Conservation (phyloP, 2,888 invertebrate genomes). For the Quadroppia sp. region DNA sequence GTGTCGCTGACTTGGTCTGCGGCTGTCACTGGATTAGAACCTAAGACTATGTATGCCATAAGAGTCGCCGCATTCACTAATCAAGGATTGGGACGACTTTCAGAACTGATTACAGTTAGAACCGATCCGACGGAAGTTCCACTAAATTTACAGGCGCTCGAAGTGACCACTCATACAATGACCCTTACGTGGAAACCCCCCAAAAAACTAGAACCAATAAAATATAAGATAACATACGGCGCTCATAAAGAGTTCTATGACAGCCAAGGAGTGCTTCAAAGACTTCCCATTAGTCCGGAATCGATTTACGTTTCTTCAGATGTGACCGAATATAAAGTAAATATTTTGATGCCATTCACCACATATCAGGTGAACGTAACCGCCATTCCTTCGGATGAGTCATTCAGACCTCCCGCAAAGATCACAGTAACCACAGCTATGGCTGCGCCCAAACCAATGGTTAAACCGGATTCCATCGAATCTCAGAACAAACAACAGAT, state of each 20-base stretch:
- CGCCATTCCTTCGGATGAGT: conserved; percentile 75
- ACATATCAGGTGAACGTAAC: conserved; percentile 88
- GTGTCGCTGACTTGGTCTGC: conserved; percentile 83
- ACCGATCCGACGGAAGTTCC: conserved; percentile 66
- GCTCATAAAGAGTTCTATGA: conserved; percentile 91
- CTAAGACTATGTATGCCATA: conserved; percentile 83
- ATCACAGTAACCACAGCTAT: conserved; percentile 92
- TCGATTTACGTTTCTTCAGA: conserved; percentile 63
- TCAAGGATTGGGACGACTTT: conserved; percentile 72
- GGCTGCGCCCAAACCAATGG: conserved; percentile 96
- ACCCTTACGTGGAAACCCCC: conserved; percentile 85
- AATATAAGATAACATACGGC: conserved; percentile 77
- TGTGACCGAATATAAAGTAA: conserved; percentile 69
- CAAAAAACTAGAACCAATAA: conserved; percentile 77
- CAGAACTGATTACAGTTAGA: conserved; percentile 71
- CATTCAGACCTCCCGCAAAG: conserved; percentile 80
- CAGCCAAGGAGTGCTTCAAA: conserved; percentile 86
- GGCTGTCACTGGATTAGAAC: conserved; percentile 80
- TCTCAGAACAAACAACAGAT: conserved; percentile 56
- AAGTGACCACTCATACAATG: conserved; percentile 90
- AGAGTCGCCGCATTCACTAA: conserved; percentile 81
- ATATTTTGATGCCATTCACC: conserved; percentile 85
- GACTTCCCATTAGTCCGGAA: conserved; percentile 67
- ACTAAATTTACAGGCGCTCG: conserved; percentile 76
- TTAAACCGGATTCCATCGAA: conserved; percentile 67